Percentiles rank a stretch among this genome's conserved stretches.
These are phyloP conservation scores for Onychomys arenicola DNA, from an alignment of 2,797 vertebrate species.

Conservation along the genomic window DNA sequence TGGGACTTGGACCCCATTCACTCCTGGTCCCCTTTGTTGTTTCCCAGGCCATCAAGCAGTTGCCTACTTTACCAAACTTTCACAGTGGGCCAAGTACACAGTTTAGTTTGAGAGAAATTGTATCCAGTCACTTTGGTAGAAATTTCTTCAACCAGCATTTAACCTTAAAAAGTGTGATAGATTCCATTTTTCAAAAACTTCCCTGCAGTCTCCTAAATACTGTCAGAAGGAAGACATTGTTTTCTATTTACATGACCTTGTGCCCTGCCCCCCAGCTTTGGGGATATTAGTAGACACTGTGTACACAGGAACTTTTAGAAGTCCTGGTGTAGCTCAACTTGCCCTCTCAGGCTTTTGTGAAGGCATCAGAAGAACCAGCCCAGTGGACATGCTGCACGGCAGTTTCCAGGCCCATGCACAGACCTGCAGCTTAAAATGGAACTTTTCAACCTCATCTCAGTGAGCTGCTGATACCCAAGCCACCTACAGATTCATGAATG, in stretches of 20 bases:
- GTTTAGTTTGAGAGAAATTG: neutral
- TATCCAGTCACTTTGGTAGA: neutral
- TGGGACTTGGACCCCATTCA: neutral
- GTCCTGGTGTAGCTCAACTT: neutral
- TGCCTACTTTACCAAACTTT: neutral
- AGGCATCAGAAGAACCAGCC: neutral
- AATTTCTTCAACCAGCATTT: neutral
- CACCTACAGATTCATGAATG: neutral
- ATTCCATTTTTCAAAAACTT: neutral
- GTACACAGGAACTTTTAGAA: neutral
- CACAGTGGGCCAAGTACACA: neutral
- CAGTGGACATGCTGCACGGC: neutral
- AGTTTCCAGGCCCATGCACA: neutral
- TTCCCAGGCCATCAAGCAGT: neutral
- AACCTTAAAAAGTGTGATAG: neutral
- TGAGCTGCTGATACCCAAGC: neutral
- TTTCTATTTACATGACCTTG: neutral
- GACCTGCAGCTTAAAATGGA: neutral
- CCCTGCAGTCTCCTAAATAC: neutral
- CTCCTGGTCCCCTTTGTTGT: neutral
- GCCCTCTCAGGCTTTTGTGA: neutral
- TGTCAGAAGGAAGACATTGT: neutral
- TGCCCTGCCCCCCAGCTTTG: neutral
- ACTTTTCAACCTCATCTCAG: neutral
- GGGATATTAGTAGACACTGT: neutral